Evolutionary conservation across 2,797 vertebrate genomes (phyloP).

Genomic region (Okamejei kenojei): DNA sequence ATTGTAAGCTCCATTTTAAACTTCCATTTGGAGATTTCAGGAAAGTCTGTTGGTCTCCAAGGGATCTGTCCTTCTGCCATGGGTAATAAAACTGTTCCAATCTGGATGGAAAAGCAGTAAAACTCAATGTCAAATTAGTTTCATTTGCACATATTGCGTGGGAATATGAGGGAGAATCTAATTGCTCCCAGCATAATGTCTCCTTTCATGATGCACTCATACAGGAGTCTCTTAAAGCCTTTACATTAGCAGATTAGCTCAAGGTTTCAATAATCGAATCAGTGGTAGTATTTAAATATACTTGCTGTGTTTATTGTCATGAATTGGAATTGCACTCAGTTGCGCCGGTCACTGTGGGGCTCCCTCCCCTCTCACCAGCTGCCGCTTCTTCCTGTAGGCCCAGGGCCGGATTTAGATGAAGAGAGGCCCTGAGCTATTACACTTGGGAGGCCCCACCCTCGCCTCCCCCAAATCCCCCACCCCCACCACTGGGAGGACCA

Average conservation of each 20-base stretch:
- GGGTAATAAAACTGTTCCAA: neutral
- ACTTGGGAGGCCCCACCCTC: too few species aligned
- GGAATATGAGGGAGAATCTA: neutral
- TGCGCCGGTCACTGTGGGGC: too few species aligned
- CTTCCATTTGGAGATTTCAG: neutral
- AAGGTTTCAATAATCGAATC: neutral
- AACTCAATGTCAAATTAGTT: neutral
- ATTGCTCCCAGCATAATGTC: neutral
- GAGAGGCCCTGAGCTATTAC: too few species aligned
- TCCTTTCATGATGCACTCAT: neutral
- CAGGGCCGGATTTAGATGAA: too few species aligned
- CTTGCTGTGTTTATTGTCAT: neutral
- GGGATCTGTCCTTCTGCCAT: neutral
- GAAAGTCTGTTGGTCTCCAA: neutral
- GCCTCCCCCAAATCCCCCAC: too few species aligned
- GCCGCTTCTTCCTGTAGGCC: too few species aligned
- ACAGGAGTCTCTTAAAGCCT: neutral
- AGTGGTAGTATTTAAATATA: neutral
- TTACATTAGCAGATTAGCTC: neutral
- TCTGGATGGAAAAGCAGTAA: neutral
- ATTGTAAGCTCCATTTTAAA: neutral
- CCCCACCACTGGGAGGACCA: too few species aligned
- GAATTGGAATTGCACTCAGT: too few species aligned
- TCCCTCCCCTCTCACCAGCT: too few species aligned
- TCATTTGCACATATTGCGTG: neutral